Evolutionary conservation across 2,797 vertebrate genomes (phyloP).

Genomic region (Luscinia luscinia): DNA sequence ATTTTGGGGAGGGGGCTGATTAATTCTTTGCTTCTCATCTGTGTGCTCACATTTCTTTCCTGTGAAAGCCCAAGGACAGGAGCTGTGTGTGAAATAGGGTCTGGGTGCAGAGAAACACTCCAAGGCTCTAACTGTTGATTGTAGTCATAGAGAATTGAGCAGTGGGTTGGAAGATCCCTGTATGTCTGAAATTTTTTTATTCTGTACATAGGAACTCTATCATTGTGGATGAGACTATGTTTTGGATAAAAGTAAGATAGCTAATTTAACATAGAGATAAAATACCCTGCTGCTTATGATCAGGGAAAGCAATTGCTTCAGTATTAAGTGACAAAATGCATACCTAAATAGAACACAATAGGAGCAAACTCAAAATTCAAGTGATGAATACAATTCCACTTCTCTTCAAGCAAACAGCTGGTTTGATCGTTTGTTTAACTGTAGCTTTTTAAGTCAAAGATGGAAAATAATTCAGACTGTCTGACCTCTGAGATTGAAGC

Average conservation of each 20-base stretch:
- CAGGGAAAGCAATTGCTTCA: neutral
- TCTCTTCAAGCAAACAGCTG: neutral
- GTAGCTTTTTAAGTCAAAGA: neutral
- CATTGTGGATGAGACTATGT: neutral
- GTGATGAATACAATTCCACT: neutral
- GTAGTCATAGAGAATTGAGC: neutral
- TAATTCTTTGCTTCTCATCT: neutral
- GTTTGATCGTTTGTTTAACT: neutral
- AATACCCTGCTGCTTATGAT: neutral
- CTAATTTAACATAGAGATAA: neutral
- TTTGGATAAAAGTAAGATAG: neutral
- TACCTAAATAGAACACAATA: neutral
- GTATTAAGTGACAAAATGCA: neutral
- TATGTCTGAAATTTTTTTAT: neutral
- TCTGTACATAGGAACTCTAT: rapidly evolving
- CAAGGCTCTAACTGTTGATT: neutral
- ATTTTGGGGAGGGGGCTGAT: neutral
- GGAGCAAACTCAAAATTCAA: neutral
- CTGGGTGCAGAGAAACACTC: neutral
- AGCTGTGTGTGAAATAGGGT: neutral
- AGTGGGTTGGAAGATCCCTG: neutral
- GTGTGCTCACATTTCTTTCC: neutral
- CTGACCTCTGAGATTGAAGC: neutral
- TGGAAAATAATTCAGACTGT: neutral
- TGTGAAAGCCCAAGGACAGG: neutral